These are phyloP conservation scores for Chlorops oryzae DNA, from an alignment of 1,140 invertebrate species.

Conservation along the genomic window DNA sequence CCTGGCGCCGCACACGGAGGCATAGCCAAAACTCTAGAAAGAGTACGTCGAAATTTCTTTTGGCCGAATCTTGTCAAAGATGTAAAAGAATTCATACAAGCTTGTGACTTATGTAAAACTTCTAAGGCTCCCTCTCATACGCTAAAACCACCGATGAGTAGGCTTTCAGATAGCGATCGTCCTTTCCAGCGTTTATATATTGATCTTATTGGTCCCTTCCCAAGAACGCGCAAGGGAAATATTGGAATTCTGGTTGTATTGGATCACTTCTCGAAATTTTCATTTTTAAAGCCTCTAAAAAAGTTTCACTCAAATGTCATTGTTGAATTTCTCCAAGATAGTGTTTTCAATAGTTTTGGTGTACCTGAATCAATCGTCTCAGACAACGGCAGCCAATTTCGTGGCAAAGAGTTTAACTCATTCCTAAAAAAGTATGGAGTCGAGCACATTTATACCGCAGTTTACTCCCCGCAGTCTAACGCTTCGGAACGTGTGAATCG, in stretches of 20 bases:
- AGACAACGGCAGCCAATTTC: constrained; percentile 12
- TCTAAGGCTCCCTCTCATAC: constrained; percentile 13
- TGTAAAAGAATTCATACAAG: constrained; percentile 7
- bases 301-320: no score
- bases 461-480: no score
- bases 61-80: constrained; percentile 11
- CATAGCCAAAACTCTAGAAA: constrained; percentile 14
- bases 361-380: constrained; percentile 12
- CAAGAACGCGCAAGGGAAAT: constrained; percentile 5
- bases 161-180: background rate
- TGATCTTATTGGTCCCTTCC: constrained; percentile 15
- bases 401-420: background rate
- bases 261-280: constrained; percentile 12
- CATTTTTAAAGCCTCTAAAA: no score
- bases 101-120: constrained; percentile 12
- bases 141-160: constrained; percentile 12
- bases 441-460: constrained; percentile 2
- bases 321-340: background rate
- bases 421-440: background rate
- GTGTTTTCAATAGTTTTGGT: constrained; percentile 5
- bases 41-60: constrained; percentile 8
- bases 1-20: constrained; percentile 9
- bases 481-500: constrained; percentile 10
- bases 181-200: constrained; percentile 18
- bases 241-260: constrained; percentile 12